phyloP scores from a whole-genome alignment of 2,797 vertebrate genomes.

The Acanthiza pusilla region DNA sequence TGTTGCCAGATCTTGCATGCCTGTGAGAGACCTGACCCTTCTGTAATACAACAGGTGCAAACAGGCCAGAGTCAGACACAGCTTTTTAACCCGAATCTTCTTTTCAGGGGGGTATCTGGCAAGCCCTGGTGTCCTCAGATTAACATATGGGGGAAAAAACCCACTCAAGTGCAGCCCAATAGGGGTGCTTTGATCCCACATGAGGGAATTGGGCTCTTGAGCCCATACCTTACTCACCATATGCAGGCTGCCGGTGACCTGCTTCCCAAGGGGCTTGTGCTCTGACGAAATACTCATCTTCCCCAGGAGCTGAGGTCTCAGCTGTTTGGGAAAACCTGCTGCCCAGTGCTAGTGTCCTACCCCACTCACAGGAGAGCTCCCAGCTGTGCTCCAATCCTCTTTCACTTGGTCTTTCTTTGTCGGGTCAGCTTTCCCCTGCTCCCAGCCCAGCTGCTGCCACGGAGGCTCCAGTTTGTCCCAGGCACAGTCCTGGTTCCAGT shows the following conservation, averaged over 20 bases:
- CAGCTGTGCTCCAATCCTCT: rapidly evolving
- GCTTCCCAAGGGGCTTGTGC: slow-evolving; percentile 41
- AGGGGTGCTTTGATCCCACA: background rate
- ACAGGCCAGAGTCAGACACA: background rate
- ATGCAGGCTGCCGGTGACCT: slow-evolving; percentile 29
- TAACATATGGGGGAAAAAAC: background rate
- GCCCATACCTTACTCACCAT: slow-evolving; percentile 1
- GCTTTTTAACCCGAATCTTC: background rate
- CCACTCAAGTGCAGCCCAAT: background rate
- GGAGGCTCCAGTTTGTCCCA: background rate
- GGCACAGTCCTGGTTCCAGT: background rate
- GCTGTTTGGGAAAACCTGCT: background rate
- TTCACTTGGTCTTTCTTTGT: rapidly evolving
- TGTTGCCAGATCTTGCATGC: background rate
- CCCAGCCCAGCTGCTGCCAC: background rate
- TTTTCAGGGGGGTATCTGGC: background rate
- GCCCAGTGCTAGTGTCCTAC: background rate
- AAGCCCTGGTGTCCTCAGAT: background rate
- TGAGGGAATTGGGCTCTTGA: background rate
- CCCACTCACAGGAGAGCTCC: rapidly evolving
- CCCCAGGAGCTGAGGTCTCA: background rate
- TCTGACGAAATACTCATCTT: slow-evolving; percentile 54
- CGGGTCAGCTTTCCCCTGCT: background rate
- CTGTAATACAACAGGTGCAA: background rate
- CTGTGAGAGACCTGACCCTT: background rate